Conservation (phyloP, 2,888 invertebrate species). For the Microplitis manilae region DNA sequence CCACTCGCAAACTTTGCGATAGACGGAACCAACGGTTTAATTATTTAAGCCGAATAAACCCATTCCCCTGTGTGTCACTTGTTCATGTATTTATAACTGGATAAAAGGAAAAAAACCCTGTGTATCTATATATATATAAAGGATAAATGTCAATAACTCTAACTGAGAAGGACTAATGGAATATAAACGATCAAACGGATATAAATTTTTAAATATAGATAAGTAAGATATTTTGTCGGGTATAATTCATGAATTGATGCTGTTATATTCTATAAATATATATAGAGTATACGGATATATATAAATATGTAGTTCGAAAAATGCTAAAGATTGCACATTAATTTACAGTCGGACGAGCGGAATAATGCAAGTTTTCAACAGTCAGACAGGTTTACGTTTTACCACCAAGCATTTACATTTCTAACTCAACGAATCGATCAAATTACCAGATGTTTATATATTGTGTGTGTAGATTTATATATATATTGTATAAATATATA, state of each 20-base stretch:
- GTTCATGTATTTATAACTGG: slow-evolving; percentile 26
- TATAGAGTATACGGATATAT: no score
- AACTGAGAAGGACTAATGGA: not conserved
- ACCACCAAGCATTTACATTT: slow-evolving; percentile 12
- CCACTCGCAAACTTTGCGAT: slow-evolving; percentile 46
- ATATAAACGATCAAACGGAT: no score
- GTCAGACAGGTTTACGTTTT: slow-evolving; percentile 24
- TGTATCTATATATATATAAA: not conserved
- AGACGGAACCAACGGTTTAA: slow-evolving; percentile 51
- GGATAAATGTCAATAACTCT: slow-evolving; percentile 24
- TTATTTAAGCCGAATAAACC: slow-evolving; percentile 60
- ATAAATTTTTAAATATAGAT: no score
- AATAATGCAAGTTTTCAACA: slow-evolving; percentile 9
- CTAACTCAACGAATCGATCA: slow-evolving; percentile 20
- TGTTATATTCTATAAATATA: no score
- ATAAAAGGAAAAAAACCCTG: not conserved
- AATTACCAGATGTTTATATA: slow-evolving; percentile 18
- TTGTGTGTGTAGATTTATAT: not conserved
- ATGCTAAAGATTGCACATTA: not conserved
- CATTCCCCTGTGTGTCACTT: slow-evolving; percentile 30
- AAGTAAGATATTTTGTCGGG: no score
- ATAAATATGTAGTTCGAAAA: not conserved
- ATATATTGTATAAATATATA: not conserved
- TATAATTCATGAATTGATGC: no score
- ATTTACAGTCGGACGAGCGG: not conserved